These are phyloP conservation scores for Meles meles DNA, from an alignment of 2,113 vertebrate genomes.

Conservation along the genomic window DNA sequence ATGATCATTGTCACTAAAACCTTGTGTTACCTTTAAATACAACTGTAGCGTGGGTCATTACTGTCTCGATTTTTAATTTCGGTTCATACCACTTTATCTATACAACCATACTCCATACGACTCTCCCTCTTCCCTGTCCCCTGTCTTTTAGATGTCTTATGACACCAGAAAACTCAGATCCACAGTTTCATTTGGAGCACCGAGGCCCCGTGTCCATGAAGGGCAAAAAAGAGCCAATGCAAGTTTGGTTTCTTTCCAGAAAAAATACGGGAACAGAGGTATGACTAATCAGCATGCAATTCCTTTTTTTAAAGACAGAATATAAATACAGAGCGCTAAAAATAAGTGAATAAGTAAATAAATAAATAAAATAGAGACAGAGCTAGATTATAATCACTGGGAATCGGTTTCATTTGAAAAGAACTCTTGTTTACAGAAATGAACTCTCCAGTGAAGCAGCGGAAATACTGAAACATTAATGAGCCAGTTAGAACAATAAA, in stretches of 20 bases:
- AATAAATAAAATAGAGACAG: background rate
- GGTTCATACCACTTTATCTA: background rate
- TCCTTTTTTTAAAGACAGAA: slow-evolving; percentile 22
- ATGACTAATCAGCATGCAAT: slow-evolving; percentile 68
- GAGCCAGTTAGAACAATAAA: background rate
- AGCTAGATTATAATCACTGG: slow-evolving; percentile 61
- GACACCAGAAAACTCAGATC: slow-evolving; percentile 94
- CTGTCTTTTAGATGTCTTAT: slow-evolving; percentile 89
- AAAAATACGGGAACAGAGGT: slow-evolving; percentile 85
- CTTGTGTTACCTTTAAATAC: background rate
- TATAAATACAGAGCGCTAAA: slow-evolving; percentile 52
- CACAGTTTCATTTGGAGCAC: slow-evolving; percentile 94
- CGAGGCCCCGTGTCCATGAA: slow-evolving; percentile 97
- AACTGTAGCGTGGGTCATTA: background rate
- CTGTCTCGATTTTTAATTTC: accelerated
- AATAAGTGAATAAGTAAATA: background rate
- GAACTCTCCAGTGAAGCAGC: background rate
- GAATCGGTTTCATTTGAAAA: slow-evolving; percentile 59
- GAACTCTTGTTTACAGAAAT: slow-evolving; percentile 59
- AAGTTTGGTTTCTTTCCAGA: slow-evolving; percentile 98
- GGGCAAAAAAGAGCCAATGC: slow-evolving; percentile 98
- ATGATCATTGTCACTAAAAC: background rate
- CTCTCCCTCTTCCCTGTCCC: slow-evolving; percentile 38
- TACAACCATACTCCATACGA: too few species aligned
- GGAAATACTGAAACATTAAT: background rate